Evolutionary conservation across 1,140 invertebrate species (phyloP).

Genomic region (Penaeus japonicus): DNA sequence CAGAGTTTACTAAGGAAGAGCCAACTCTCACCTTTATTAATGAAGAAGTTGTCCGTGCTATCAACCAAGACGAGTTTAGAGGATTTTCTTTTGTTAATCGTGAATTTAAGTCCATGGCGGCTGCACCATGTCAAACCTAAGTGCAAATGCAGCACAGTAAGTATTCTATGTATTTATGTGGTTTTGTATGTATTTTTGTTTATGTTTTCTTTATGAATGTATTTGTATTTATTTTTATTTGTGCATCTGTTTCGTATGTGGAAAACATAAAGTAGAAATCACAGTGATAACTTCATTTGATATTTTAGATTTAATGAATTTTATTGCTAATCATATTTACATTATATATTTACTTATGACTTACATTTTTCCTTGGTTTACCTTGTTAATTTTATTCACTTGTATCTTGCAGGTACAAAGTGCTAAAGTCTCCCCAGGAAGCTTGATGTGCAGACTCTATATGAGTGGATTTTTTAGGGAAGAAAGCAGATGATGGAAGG

Average conservation of each 20-base stretch:
- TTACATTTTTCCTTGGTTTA: not conserved
- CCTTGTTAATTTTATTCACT: not conserved
- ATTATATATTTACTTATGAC: not conserved
- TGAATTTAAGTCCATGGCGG: slow-evolving; percentile 69
- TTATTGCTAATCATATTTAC: no score
- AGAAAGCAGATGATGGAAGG: slow-evolving; percentile 39
- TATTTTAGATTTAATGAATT: not conserved
- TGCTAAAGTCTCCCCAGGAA: slow-evolving; percentile 23
- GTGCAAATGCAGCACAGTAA: slow-evolving; percentile 34
- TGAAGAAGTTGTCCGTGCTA: slow-evolving; percentile 85
- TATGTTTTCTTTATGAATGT: not conserved
- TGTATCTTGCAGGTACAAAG: slow-evolving; percentile 38
- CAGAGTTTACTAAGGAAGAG: slow-evolving; percentile 99
- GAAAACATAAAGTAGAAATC: not conserved
- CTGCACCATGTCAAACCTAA: slow-evolving; percentile 45
- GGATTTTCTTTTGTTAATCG: slow-evolving; percentile 97
- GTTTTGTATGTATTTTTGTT: no score
- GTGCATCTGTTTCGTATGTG: not conserved
- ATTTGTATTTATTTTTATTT: not conserved
- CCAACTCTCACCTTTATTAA: slow-evolving; percentile 94
- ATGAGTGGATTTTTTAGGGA: slow-evolving; percentile 15
- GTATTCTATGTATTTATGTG: no score
- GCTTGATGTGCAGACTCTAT: not conserved
- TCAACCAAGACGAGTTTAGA: slow-evolving; percentile 97
- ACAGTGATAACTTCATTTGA: not conserved